Base-by-base conservation (phyloP, 2,888 invertebrate species). In the Maniola hyperantus region DNA sequence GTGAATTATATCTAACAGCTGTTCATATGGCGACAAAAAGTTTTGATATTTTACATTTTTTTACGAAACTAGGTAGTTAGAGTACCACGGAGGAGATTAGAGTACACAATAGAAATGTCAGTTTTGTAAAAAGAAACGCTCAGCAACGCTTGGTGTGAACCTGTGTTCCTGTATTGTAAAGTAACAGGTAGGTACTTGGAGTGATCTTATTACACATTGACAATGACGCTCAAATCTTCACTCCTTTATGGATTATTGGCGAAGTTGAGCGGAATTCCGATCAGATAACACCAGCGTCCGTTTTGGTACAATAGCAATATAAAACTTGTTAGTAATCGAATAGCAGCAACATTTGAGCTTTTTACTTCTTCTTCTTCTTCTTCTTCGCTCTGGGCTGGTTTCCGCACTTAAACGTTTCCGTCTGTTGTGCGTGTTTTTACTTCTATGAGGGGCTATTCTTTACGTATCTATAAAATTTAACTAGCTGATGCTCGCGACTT, bases 251-350 rank as follows among this genome's bases (percentile, higher is more conserved):
- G 70, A 73, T 73, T 69, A 18, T 18, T 69, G 60, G 66, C 70
- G 73, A 77, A 79, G 74, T 74, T 78, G 79, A 82, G 85, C 84
- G 88, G 82, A 90, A 82, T 91, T 91, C 91, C 91, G 91, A 91
- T 90, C 89, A 88, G 88, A 89, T 89, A 90, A 82, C 85, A 81
- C 73, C 73, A 76, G 83, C 83, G 88, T 91, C 89, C 90, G 90
- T 73, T 81, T 75, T 69, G 64, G 79, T 81, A 85, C 84, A 87
- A 88, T 76, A 73, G 79, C 76, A 76, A 83, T 82, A 74, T 79
- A 82, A 82, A 80, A 80, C 79, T 80, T 79, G 79, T 82, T 77
- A 74, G 79, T 79, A 78, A 80, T 81, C 75, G 71, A 75, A 73
- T 66, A 60, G 60, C 72, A 39, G 54, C 34, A 74, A 76, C 77